Conservation (phyloP, 2,113 vertebrate genomes). For the Oophaga pumilio region DNA sequence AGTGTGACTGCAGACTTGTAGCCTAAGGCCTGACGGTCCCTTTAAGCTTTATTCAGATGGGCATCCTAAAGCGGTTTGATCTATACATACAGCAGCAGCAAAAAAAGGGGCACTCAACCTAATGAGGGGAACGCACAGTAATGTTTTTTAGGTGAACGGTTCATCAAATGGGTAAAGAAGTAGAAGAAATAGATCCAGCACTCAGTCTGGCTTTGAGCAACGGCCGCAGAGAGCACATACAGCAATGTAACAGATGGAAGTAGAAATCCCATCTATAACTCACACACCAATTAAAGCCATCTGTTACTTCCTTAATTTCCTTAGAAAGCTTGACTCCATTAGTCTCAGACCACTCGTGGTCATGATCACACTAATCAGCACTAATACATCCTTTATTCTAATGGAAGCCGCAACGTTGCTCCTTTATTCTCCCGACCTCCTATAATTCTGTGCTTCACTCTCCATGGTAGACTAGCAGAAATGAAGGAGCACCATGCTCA, state of each 20-base stretch:
- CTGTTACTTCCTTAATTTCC: conserved; percentile 32
- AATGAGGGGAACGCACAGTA: background rate
- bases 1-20: too few relatives aligned
- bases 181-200: background rate
- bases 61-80: background rate
- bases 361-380: background rate
- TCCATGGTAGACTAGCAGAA: too few relatives aligned
- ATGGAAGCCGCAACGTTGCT: background rate
- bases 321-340: conserved; percentile 15
- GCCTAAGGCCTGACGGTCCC: too few relatives aligned
- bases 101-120: background rate
- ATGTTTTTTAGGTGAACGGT: background rate
- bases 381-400: background rate
- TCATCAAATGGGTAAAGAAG: background rate
- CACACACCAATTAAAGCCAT: conserved; percentile 49
- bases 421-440: too few relatives aligned
- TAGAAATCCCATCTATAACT: conserved; percentile 31
- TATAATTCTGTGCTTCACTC: too few relatives aligned
- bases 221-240: background rate
- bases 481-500: too few relatives aligned
- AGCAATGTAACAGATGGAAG: conserved; percentile 39
- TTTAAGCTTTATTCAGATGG: too few relatives aligned
- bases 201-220: background rate
- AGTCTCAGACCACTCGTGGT: background rate
- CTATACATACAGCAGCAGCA: background rate